phyloP scores from a whole-genome alignment of 2,113 vertebrate genomes.

The Meriones unguiculatus region DNA sequence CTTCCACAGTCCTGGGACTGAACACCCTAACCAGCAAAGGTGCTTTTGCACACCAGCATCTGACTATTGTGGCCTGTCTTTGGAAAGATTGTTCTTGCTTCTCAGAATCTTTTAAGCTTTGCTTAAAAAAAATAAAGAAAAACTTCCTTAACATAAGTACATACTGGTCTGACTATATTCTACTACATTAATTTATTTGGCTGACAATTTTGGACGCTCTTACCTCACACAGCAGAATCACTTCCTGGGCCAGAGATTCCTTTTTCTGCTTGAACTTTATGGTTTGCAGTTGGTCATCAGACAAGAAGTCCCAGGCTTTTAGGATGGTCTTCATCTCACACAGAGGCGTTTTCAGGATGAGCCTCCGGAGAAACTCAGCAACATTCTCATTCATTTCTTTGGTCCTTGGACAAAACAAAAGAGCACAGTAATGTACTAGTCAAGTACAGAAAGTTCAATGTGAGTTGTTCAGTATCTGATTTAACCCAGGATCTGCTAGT shows the following conservation, averaged over 20 bases:
- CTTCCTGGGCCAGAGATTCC: slow-evolving; percentile 84
- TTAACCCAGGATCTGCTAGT: slow-evolving; percentile 19
- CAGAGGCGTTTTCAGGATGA: slow-evolving; percentile 88
- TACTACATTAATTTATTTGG: neutral
- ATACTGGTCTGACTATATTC: neutral
- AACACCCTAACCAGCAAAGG: neutral
- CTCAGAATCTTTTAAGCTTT: neutral
- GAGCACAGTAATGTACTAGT: neutral
- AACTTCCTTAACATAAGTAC: neutral
- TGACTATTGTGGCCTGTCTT: neutral
- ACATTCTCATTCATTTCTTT: slow-evolving; percentile 88
- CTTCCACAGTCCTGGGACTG: neutral
- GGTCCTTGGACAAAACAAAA: slow-evolving; percentile 57
- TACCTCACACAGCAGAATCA: slow-evolving; percentile 91
- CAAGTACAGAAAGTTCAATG: neutral
- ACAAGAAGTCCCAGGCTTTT: slow-evolving; percentile 90
- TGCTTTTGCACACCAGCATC: neutral
- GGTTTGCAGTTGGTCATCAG: slow-evolving; percentile 83
- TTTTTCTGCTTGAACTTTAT: slow-evolving; percentile 88
- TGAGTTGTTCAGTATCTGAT: neutral
- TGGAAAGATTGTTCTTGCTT: neutral
- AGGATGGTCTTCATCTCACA: slow-evolving; percentile 84
- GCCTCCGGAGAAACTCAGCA: slow-evolving; percentile 87
- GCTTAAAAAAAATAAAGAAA: neutral
- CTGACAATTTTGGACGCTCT: neutral